These are phyloP conservation scores for Limenitis camilla DNA, from an alignment of 2,888 invertebrate genomes.

Conservation along the genomic window DNA sequence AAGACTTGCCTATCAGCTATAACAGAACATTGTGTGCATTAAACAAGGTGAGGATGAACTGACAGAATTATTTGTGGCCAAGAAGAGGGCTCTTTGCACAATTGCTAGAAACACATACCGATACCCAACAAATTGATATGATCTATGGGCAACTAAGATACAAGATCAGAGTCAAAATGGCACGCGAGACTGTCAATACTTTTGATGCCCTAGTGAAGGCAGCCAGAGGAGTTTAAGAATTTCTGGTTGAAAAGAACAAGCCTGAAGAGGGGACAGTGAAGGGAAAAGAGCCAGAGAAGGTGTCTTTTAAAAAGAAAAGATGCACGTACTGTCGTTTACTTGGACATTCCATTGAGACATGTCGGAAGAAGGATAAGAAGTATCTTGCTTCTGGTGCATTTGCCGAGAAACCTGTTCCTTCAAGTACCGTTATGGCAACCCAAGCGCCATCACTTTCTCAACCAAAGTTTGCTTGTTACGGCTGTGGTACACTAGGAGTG, in stretches of 20 bases:
- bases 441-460: constrained; percentile 10
- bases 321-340: not conserved
- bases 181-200: not conserved
- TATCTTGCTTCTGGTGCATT: not conserved
- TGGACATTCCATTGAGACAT: not conserved
- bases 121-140: not conserved
- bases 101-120: not conserved
- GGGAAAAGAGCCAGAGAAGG: not conserved
- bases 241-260: not conserved
- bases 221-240: not conserved
- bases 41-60: not conserved
- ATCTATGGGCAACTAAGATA: too few relatives aligned
- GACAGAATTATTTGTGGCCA: not conserved
- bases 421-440: not conserved
- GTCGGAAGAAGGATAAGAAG: not conserved
- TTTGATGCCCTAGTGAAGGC: not conserved
- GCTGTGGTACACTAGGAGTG: constrained; percentile 20
- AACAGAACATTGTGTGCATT: not conserved
- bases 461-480: constrained; percentile 16
- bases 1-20: not conserved
- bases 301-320: not conserved
- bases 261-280: not conserved
- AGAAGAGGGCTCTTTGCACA: not conserved
- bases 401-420: not conserved
- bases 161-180: too few relatives aligned